Conservation (phyloP, 2,797 vertebrate genomes). For the Trachops cirrhosus region DNA sequence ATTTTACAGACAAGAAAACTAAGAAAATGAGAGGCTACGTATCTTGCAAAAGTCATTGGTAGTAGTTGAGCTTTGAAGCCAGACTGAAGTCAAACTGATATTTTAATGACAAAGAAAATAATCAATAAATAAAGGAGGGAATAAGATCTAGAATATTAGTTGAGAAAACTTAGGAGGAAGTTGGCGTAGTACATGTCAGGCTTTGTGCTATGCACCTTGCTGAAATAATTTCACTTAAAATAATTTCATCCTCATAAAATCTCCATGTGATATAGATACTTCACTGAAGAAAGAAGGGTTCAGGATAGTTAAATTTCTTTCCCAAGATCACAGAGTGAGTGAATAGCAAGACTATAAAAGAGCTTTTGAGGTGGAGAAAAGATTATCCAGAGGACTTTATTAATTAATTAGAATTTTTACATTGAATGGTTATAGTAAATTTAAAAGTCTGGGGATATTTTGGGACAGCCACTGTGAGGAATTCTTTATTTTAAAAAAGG, state of each 20-base stretch:
- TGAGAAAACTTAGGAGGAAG: background rate
- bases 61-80: background rate
- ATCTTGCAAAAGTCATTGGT: background rate
- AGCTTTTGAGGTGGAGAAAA: background rate
- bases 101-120: slow-evolving; percentile 20
- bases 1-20: background rate
- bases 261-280: background rate
- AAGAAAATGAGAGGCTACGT: background rate
- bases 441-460: background rate
- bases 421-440: background rate
- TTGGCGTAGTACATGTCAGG: background rate
- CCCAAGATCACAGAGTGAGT: background rate
- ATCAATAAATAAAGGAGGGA: background rate
- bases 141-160: background rate
- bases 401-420: background rate
- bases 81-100: background rate
- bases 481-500: background rate
- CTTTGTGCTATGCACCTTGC: background rate
- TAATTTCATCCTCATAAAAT: background rate
- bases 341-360: background rate
- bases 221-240: background rate
- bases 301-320: background rate
- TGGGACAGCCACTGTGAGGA: background rate
- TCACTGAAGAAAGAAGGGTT: background rate
- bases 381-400: background rate